Conservation (phyloP, 2,888 invertebrate genomes). For the Erebia palarica region DNA sequence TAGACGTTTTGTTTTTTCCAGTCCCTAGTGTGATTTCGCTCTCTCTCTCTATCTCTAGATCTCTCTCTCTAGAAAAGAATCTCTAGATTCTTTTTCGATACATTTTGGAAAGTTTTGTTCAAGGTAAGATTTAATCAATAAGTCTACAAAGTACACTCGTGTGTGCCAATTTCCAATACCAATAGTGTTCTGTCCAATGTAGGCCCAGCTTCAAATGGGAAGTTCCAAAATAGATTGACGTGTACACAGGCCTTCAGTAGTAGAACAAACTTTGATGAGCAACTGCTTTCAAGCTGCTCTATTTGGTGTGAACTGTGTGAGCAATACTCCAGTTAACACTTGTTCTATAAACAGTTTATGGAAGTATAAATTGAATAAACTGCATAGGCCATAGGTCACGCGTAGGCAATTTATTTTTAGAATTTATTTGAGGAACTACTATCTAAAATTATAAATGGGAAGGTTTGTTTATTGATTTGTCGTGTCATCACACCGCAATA, state of each 20-base stretch:
- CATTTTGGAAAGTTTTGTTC: too few relatives aligned
- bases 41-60: too few relatives aligned
- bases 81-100: too few relatives aligned
- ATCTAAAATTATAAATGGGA: neutral
- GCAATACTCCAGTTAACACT: neutral
- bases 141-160: too few relatives aligned
- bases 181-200: neutral
- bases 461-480: neutral
- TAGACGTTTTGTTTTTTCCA: too few relatives aligned
- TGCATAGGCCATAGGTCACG: neutral
- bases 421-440: neutral
- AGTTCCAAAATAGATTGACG: neutral
- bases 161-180: neutral
- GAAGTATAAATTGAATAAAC: neutral
- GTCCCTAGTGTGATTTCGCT: too few relatives aligned
- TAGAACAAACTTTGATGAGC: conserved; percentile 12
- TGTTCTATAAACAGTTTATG: neutral
- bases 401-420: neutral
- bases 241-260: neutral
- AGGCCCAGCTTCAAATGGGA: neutral
- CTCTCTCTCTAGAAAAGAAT: too few relatives aligned
- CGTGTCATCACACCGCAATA: neutral
- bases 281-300: conserved; percentile 9
- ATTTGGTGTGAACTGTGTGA: conserved; percentile 6
- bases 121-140: too few relatives aligned